phyloP scores from a whole-genome alignment of 2,888 invertebrate genomes.

The Drosophila macrospina region DNA sequence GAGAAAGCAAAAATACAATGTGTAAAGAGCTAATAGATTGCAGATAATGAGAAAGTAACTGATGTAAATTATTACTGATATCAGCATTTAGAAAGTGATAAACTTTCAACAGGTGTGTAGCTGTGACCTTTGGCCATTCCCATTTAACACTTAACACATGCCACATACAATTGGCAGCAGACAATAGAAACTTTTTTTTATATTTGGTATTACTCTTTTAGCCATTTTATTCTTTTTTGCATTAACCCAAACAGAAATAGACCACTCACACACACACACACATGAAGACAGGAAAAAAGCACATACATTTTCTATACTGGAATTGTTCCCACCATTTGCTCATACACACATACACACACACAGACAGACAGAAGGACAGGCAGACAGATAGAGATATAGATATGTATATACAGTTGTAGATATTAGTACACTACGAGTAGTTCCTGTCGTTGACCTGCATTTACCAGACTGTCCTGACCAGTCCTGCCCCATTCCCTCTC shows the following conservation, averaged over 20 bases:
- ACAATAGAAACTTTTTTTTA: slow-evolving; percentile 63
- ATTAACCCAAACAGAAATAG: slow-evolving; percentile 64
- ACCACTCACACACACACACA: slow-evolving; percentile 21
- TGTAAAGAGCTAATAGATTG: not conserved
- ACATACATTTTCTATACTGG: slow-evolving; percentile 32
- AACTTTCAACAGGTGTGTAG: slow-evolving; percentile 43
- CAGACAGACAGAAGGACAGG: not conserved
- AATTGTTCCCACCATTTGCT: slow-evolving; percentile 46
- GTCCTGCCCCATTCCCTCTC: slow-evolving; percentile 23
- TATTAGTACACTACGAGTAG: slow-evolving; percentile 69
- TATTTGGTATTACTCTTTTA: slow-evolving; percentile 39
- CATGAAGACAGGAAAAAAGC: slow-evolving; percentile 20
- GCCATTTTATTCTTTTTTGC: slow-evolving; percentile 65
- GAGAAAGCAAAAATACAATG: not conserved
- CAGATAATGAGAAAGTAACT: not conserved
- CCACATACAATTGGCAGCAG: slow-evolving; percentile 55
- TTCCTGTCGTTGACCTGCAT: slow-evolving; percentile 84
- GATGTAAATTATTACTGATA: slow-evolving; percentile 1
- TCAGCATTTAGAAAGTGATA: not conserved
- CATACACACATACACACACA: slow-evolving; percentile 27
- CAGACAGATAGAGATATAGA: slow-evolving; percentile 18
- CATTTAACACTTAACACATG: slow-evolving; percentile 27
- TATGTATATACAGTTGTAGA: slow-evolving; percentile 43
- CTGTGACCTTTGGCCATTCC: slow-evolving; percentile 22
- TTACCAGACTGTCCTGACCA: slow-evolving; percentile 66